Conservation (phyloP, 2,797 vertebrate species). For the Smutsia gigantea region DNA sequence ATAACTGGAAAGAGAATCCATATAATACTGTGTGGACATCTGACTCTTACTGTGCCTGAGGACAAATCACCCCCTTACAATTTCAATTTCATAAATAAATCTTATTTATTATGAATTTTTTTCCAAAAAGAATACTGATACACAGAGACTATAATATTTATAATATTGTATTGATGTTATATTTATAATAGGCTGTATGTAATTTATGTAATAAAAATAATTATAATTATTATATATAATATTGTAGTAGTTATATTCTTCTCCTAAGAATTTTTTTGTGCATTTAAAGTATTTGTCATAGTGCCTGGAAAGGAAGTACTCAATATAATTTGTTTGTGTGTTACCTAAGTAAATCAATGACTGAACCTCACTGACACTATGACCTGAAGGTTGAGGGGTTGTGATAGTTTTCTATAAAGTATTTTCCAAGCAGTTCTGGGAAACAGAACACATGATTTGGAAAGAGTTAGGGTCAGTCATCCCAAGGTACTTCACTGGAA, state of each 20-base stretch:
- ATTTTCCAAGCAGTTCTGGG: background rate
- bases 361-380: background rate
- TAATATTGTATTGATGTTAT: too few species aligned
- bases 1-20: background rate
- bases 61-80: background rate
- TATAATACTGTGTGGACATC: background rate
- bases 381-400: background rate
- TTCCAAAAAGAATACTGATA: background rate
- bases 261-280: background rate
- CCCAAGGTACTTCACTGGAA: background rate
- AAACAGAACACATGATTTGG: background rate
- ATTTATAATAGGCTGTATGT: too few species aligned
- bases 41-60: background rate
- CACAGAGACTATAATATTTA: too few species aligned
- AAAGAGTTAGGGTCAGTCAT: background rate
- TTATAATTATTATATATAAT: background rate
- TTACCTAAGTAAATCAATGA: background rate
- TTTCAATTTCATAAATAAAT: background rate
- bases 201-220: too few species aligned
- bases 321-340: background rate
- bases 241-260: background rate
- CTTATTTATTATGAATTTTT: background rate
- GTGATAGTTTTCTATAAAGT: background rate
- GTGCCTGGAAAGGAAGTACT: background rate
- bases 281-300: background rate